Base-by-base conservation (phyloP, 2,888 invertebrate genomes). In the Anthophora plumipes region DNA sequence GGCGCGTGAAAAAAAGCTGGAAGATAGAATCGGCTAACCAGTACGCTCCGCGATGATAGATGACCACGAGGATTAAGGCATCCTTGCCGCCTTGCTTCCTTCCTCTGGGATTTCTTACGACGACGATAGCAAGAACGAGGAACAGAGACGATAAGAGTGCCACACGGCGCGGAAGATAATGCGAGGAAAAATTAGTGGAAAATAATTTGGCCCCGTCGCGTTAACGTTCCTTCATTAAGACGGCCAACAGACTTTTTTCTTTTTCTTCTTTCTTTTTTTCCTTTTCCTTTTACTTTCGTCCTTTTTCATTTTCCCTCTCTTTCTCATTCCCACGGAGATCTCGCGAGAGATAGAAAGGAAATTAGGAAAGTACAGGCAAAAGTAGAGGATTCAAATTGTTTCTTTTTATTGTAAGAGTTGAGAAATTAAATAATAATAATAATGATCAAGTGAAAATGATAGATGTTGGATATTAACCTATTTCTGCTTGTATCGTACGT, bases 11-110 rank as follows among this genome's bases (percentile, higher is more conserved):
- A 85, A 86, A 76, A 86, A 91, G 91, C 89, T 90, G 90, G 88
- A 87, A 93, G 92, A 92, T 92, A 92, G 91, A 92, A 92, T 92
- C 92, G 91, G 86, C 91, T 91, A 92, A 92, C 91, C 92, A 91
- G 92, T 91, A 91, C 90, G 89, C 90, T 90, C 88, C 88, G 83
- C 89, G 91, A 90, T 93, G 92, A 93, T 92, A 92, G 91, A 92
- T 92, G 90, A 89, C 90, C 89, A 83, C 78, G 79, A 89, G 91
- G 91, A 92, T 92, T 92, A 92, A 92, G 85, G 89, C 88, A 87
- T 89, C 89, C 71, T 75, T 43, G 63, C 25, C 37, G 11, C 55
- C 61, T 41, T 25, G 55, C 70, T 67, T 67, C 78, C 83, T 80
- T 74, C 80, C 77, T 67, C 59, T 31, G 43, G 70, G 63, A 77